Conservation (phyloP, 2,797 vertebrate genomes). For the Catostomus latipinnis region DNA sequence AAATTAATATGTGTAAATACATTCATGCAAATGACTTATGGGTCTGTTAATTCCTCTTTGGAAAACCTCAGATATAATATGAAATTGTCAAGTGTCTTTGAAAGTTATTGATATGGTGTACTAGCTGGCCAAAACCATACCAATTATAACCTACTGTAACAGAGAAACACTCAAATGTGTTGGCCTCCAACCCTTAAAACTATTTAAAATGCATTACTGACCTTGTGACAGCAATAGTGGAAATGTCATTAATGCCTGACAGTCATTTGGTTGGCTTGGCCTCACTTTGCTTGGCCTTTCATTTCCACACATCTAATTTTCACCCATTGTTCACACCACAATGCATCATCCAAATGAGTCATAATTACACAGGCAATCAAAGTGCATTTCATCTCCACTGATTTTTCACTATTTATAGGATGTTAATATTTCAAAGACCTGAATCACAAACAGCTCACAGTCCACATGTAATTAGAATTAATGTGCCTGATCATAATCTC, state of each 20-base stretch:
- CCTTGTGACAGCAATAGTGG: conserved; percentile 18
- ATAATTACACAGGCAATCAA: conserved; percentile 46
- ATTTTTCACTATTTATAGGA: conserved; percentile 39
- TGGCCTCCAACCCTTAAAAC: neutral
- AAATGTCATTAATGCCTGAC: conserved; percentile 1
- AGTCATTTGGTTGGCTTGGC: conserved; percentile 16
- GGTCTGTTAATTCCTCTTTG: too few relatives aligned
- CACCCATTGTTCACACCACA: conserved; percentile 33
- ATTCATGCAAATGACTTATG: too few relatives aligned
- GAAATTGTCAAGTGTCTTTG: too few relatives aligned
- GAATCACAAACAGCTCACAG: conserved; percentile 32
- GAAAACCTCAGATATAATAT: too few relatives aligned
- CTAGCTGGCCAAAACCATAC: neutral
- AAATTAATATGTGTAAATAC: too few relatives aligned
- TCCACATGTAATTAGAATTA: conserved; percentile 40
- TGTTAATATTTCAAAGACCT: conserved; percentile 42
- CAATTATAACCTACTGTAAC: neutral
- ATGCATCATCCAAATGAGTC: conserved; percentile 28
- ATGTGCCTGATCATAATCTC: conserved; percentile 22
- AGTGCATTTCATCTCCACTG: conserved; percentile 31
- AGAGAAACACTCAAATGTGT: neutral
- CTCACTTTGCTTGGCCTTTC: neutral
- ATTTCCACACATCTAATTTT: conserved; percentile 38
- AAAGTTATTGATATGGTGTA: neutral
- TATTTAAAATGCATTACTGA: conserved; percentile 17